Base-by-base conservation (phyloP, 2,888 invertebrate species). In the Aphodius sticticus region DNA sequence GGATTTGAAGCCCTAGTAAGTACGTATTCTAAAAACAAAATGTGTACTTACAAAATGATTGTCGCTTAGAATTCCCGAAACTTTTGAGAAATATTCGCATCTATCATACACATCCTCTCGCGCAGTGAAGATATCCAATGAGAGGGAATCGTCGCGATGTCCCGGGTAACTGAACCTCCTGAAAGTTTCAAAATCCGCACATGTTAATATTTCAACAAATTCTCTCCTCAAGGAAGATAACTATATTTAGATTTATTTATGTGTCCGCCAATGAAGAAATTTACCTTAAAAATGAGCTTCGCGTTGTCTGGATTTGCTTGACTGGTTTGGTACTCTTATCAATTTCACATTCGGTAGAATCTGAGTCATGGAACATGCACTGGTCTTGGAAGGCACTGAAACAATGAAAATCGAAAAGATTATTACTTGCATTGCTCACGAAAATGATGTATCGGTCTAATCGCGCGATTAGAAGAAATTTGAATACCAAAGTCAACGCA, bases 301-400 rank as follows among this genome's bases (percentile, higher is more conserved):
- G 80, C 6, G 82, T 71, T 0, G 77, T 38, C n/a, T 79, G 79
- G 38, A 77, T 79, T 72, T 72, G 77, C 36, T 71, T 76, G 7
- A 53, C 36, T n/a, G 77, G 75, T 76, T 70, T 81, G 38, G 35
- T 76, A 37, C 76, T 69, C 7, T 80, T 81, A 14, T 80, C 78
- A 12, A 78, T 5, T 38, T 88, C 88, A 36, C 83, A 84, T 76
- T 87, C 88, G 6, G 87, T 87, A 0, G 86, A 86, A 76, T 88
- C 88, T 5, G 88, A 87, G 77, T 88, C 87, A 84, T 81, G 76
- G 78, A 88, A 88, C 85, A 87, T 86, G 75, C 85, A 85, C 6
- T 80, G 79, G 38, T 83, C 81, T 26, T 83, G 81, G 37, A 85
- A 81, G 0, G 86, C 83, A 16, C 84, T 85, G 81, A 53, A 82